These are phyloP conservation scores for Sacculina carcini DNA, from an alignment of 2,888 invertebrate species.

Conservation along the genomic window DNA sequence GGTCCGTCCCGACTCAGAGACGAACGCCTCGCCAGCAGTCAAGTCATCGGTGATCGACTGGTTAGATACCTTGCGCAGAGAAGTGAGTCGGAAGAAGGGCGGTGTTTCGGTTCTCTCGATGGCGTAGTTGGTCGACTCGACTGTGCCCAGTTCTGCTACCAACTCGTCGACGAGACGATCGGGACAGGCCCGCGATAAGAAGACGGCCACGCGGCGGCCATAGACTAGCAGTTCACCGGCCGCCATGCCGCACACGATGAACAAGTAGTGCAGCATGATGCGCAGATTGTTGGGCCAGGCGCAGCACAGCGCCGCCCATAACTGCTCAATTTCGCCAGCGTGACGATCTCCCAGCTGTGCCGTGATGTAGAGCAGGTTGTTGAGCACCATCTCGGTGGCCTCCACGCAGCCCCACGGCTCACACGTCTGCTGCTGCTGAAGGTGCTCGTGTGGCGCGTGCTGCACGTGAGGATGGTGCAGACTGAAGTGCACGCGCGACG, in stretches of 20 bases:
- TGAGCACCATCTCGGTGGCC: conserved; percentile 98
- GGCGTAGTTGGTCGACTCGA: conserved; percentile 79
- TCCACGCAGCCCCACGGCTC: conserved; percentile 96
- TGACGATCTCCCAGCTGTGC: conserved; percentile 88
- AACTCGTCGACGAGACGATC: conserved; percentile 83
- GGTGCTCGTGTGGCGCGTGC: too few relatives aligned
- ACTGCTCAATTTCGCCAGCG: conserved; percentile 75
- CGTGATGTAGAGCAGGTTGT: conserved; percentile 93
- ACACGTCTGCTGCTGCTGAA: conserved; percentile 25
- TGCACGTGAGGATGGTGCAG: too few relatives aligned
- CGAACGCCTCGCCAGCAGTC: conserved; percentile 11
- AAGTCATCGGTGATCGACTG: conserved; percentile 32
- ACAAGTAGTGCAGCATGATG: conserved; percentile 80
- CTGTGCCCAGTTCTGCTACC: conserved; percentile 89
- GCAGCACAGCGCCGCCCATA: conserved; percentile 84
- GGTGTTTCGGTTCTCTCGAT: conserved; percentile 94
- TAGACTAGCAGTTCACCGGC: conserved; percentile 72
- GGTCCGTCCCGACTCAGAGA: conserved; percentile 6
- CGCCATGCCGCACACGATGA: conserved; percentile 92
- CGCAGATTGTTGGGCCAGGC: conserved; percentile 94
- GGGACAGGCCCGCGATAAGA: conserved; percentile 69
- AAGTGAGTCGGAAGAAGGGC: conserved; percentile 54
- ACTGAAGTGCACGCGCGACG: conserved; percentile 9
- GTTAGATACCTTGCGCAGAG: conserved; percentile 62
- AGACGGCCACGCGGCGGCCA: conserved; percentile 79